A percentile compares a stretch with the other conserved stretches of the same genome.
These are phyloP conservation scores for Burhinus bistriatus DNA, from an alignment of 2,113 vertebrate species.

Conservation along the genomic window DNA sequence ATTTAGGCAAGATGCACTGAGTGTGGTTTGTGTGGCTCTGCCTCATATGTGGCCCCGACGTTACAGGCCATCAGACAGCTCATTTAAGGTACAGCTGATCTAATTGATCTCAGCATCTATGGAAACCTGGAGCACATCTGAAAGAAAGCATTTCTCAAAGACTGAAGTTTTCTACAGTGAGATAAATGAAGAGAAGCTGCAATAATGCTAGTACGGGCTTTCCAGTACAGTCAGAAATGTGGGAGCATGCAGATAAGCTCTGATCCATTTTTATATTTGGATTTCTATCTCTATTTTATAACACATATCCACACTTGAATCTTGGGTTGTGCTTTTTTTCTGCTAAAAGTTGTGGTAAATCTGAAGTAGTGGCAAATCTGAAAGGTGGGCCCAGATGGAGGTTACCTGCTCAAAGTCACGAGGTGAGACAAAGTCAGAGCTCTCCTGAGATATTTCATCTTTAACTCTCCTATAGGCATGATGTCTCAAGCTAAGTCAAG, in stretches of 20 bases:
- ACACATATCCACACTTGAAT: background rate
- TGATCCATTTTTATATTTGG: background rate
- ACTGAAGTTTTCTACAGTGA: background rate
- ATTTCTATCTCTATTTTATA: background rate
- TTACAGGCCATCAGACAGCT: background rate
- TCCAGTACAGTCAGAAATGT: background rate
- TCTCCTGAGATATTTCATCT: background rate
- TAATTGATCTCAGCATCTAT: background rate
- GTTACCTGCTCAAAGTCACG: background rate
- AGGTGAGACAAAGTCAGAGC: background rate
- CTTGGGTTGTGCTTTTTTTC: background rate
- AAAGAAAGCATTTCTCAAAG: background rate
- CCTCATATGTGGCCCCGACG: rapidly evolving
- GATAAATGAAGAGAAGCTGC: background rate
- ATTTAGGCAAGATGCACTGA: background rate
- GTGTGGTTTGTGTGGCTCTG: background rate
- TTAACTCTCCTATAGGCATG: background rate
- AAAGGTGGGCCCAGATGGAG: background rate
- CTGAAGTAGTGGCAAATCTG: background rate
- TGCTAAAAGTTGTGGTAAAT: background rate
- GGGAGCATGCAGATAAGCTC: background rate
- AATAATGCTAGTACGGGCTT: background rate
- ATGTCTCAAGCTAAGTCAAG: background rate
- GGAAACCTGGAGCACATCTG: background rate
- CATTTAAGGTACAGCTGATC: background rate